These are phyloP conservation scores for Phyllostomus hastatus DNA, from an alignment of 2,113 vertebrate genomes.

Conservation along the genomic window DNA sequence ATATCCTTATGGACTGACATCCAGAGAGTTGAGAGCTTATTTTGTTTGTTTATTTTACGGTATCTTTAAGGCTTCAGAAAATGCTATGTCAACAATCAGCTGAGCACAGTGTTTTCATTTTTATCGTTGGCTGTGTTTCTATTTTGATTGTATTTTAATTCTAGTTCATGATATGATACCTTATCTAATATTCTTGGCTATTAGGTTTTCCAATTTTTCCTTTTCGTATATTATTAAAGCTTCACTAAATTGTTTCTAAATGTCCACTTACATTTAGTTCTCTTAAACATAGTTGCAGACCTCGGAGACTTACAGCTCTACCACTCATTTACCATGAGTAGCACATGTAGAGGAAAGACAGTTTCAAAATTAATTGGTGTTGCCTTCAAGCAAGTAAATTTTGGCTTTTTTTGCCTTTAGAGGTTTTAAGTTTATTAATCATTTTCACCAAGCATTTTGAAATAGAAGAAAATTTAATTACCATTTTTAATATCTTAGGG, in stretches of 20 bases:
- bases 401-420: constrained; percentile 25
- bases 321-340: background rate
- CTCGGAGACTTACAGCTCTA: constrained; percentile 10
- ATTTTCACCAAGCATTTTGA: constrained; percentile 40
- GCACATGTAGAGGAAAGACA: background rate
- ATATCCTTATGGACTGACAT: background rate
- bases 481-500: constrained; percentile 80
- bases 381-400: constrained; percentile 28
- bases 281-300: background rate
- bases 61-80: constrained; percentile 28
- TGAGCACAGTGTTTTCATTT: background rate
- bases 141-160: constrained; percentile 52
- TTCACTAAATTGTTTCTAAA: constrained; percentile 20
- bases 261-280: background rate
- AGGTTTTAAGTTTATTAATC: constrained; percentile 1
- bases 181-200: background rate
- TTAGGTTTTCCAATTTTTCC: constrained; percentile 6
- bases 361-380: constrained; percentile 2
- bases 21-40: background rate
- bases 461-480: constrained; percentile 37
- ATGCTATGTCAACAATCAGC: background rate
- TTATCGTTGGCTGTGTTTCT: constrained; percentile 7
- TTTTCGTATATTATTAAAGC: constrained; percentile 13
- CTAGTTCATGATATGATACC: background rate
- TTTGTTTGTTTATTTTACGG: background rate